phyloP scores from a whole-genome alignment of 2,888 invertebrate genomes.

The Siphonodentalium dalli region DNA sequence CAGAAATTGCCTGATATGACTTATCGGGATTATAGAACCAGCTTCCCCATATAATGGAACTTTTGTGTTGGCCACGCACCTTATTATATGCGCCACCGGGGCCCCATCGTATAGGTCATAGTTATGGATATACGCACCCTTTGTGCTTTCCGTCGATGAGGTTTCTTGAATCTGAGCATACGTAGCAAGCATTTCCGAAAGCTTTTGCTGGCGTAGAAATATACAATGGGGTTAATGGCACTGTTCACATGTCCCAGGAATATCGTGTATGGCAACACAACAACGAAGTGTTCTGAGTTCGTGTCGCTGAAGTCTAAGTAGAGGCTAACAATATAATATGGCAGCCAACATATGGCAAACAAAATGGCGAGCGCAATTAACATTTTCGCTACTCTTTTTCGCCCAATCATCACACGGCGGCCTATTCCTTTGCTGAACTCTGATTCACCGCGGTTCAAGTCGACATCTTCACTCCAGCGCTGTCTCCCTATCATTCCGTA shows the following conservation, averaged over 20 bases:
- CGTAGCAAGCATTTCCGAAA: slow-evolving; percentile 73
- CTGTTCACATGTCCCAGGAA: slow-evolving; percentile 79
- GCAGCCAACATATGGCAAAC: slow-evolving; percentile 81
- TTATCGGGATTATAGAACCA: too few relatives aligned
- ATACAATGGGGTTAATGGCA: slow-evolving; percentile 79
- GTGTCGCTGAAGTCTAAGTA: slow-evolving; percentile 70
- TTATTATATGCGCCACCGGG: too few relatives aligned
- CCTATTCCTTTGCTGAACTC: slow-evolving; percentile 41
- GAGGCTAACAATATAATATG: slow-evolving; percentile 76
- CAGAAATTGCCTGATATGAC: too few relatives aligned
- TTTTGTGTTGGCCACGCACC: too few relatives aligned
- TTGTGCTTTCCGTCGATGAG: too few relatives aligned
- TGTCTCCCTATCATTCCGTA: slow-evolving; percentile 67
- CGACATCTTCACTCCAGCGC: slow-evolving; percentile 55
- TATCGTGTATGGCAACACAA: slow-evolving; percentile 72
- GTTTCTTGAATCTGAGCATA: slow-evolving; percentile 35
- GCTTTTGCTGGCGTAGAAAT: slow-evolving; percentile 78
- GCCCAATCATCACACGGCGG: slow-evolving; percentile 69
- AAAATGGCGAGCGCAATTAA: slow-evolving; percentile 76
- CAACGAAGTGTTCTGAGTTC: slow-evolving; percentile 62
- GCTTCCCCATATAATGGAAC: too few relatives aligned
- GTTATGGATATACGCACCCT: too few relatives aligned
- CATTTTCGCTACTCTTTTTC: slow-evolving; percentile 79
- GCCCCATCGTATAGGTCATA: too few relatives aligned
- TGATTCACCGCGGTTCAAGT: slow-evolving; percentile 46